Conservation (phyloP, 37 sponge, comb jelly and placozoan species). For the Spongilla lacustris region DNA sequence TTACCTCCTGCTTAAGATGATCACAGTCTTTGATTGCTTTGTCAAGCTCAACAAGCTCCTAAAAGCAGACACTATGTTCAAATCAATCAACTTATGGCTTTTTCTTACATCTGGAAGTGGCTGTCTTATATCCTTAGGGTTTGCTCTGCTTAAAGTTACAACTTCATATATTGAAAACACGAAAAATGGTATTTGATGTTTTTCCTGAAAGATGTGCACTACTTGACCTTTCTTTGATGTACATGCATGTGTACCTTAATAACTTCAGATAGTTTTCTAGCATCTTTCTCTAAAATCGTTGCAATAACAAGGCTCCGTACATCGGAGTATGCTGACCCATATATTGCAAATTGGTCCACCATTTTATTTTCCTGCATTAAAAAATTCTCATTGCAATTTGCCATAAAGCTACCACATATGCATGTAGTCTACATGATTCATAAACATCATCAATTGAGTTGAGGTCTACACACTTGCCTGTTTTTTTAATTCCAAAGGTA, state of each 20-base stretch:
- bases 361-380: constrained; percentile 22
- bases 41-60: not conserved
- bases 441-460: too few species aligned
- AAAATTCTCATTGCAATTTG: too few species aligned
- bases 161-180: constrained; percentile 22
- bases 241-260: constrained; percentile 21
- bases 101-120: constrained; percentile 9
- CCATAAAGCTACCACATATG: too few species aligned
- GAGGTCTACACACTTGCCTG: not conserved
- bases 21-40: not conserved
- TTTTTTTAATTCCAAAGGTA: not conserved
- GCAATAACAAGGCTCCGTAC: constrained; percentile 35
- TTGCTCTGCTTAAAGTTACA: constrained; percentile 12
- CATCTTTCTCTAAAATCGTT: constrained; percentile 23
- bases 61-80: not conserved
- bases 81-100: not conserved
- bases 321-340: constrained; percentile 26
- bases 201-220: not conserved
- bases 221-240: too few species aligned
- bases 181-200: not conserved
- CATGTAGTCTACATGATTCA: too few species aligned
- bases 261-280: constrained; percentile 5
- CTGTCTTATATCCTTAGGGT: not conserved
- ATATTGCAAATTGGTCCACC: constrained; percentile 68
- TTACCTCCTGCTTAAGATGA: not conserved